Evolutionary conservation across 2,113 vertebrate genomes (phyloP), one percentile per base, ranked within the genome.

Genomic region (Melospiza melodia): DNA sequence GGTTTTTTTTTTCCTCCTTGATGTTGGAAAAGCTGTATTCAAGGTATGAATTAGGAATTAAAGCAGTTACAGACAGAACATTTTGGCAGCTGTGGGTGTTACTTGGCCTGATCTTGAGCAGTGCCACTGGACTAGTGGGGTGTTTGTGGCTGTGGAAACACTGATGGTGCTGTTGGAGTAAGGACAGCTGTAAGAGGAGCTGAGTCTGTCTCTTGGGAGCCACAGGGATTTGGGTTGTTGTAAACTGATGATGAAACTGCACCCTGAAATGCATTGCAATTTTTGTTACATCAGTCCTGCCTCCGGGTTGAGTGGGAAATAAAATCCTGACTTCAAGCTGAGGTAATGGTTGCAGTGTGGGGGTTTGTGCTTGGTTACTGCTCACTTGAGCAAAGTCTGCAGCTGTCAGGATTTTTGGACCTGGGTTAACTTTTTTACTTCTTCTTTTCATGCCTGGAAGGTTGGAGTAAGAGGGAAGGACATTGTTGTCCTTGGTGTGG

Each of bases 401-500:
- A 90, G 8, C 27, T 49, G 0, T 5, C 2, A 5, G 12, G 5
- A 10, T 11, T 31, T 59, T 23, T 3, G 10, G 24, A 37, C 57
- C 21, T 37, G 15, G 28, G 15, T 74, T 88, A 93, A 88, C 14
- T 65, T 63, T 10, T 43, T 49, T 20, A 28, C 3, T 46, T 10
- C 24, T 12, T 37, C 63, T 58, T 86, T 78, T 80, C 7, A 30
- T 52, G 41, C 11, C 0, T 31, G 83, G 37, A 89, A 99, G 98
- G 98, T 99, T 90, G 98, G 98, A 15, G 98, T 98, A 7, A 98
- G 98, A 89, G 98, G 98, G 58, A 98, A 98, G 79, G 98, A 98
- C 52, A 98, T 99, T 24, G 98, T 99, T 48, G 98, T 99, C 43
- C 98, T 99, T 20, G 98, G 98, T 13, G 98, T 99, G 92, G 98